phyloP scores from a whole-genome alignment of 2,113 vertebrate species.

The Labeo catla region DNA sequence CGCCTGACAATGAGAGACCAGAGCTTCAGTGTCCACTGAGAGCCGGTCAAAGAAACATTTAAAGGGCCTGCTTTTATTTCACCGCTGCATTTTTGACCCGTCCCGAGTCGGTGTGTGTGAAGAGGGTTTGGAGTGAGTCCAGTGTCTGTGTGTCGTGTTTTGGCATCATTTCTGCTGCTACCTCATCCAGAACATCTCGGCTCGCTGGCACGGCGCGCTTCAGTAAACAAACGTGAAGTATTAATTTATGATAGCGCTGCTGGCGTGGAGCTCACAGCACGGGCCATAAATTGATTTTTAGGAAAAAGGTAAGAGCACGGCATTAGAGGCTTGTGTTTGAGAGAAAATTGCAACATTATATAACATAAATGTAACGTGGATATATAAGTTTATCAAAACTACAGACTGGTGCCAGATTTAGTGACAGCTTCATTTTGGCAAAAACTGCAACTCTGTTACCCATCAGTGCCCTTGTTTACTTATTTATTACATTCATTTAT shows the following conservation, averaged over 20 bases:
- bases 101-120: neutral
- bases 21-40: neutral
- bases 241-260: neutral
- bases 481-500: too few relatives aligned
- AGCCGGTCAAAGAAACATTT: neutral
- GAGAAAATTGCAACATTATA: too few relatives aligned
- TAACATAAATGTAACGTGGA: too few relatives aligned
- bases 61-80: neutral
- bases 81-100: neutral
- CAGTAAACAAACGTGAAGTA: constrained; percentile 66
- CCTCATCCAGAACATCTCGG: constrained; percentile 70
- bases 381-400: too few relatives aligned
- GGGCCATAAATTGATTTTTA: neutral
- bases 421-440: too few relatives aligned
- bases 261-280: neutral
- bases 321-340: neutral
- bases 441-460: too few relatives aligned
- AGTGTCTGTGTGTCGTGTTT: constrained; percentile 41
- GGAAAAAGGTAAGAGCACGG: neutral
- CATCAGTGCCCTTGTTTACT: too few relatives aligned
- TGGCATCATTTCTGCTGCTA: constrained; percentile 66
- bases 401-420: too few relatives aligned
- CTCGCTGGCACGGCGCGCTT: constrained; percentile 65
- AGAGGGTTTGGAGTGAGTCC: neutral
- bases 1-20: neutral